These are phyloP conservation scores for Myopa tessellatipennis DNA, from an alignment of 2,888 invertebrate genomes.

Conservation along the genomic window DNA sequence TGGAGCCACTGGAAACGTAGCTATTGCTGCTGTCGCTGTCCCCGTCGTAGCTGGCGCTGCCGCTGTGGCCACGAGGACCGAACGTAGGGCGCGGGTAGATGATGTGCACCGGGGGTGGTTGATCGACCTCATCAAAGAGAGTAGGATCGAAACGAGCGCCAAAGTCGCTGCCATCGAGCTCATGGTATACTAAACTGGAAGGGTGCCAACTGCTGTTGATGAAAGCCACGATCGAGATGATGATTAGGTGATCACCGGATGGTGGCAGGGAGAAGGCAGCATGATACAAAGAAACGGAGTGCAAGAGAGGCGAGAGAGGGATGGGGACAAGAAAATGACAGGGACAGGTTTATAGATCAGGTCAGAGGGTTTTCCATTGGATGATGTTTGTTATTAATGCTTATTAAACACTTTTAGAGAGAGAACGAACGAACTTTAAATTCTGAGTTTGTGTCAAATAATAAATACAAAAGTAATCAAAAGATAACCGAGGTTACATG, in stretches of 20 bases:
- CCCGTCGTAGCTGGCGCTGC: background rate
- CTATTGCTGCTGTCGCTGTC: background rate
- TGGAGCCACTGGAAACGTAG: slow-evolving; percentile 7
- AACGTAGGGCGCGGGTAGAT: slow-evolving; percentile 74
- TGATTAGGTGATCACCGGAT: background rate
- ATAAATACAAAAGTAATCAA: too few species aligned
- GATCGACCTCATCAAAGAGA: slow-evolving; percentile 75
- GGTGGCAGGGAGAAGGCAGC: too few species aligned
- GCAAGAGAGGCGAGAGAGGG: too few species aligned
- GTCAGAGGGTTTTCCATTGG: too few species aligned
- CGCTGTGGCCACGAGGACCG: slow-evolving; percentile 42
- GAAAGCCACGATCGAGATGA: background rate
- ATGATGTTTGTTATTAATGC: too few species aligned
- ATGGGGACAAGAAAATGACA: too few species aligned
- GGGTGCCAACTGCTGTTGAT: slow-evolving; percentile 71
- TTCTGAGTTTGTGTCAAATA: too few species aligned
- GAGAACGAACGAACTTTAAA: too few species aligned
- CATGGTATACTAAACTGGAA: slow-evolving; percentile 74
- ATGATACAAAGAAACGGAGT: too few species aligned
- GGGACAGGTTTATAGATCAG: too few species aligned
- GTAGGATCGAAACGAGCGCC: slow-evolving; percentile 65
- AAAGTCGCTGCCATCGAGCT: slow-evolving; percentile 67
- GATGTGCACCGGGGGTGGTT: slow-evolving; percentile 78
- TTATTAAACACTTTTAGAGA: too few species aligned
- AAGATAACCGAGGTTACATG: too few species aligned